Percentiles rank a stretch among this genome's conserved stretches.
Evolutionary conservation across 2,113 vertebrate species (phyloP).

Genomic region (Charina bottae): DNA sequence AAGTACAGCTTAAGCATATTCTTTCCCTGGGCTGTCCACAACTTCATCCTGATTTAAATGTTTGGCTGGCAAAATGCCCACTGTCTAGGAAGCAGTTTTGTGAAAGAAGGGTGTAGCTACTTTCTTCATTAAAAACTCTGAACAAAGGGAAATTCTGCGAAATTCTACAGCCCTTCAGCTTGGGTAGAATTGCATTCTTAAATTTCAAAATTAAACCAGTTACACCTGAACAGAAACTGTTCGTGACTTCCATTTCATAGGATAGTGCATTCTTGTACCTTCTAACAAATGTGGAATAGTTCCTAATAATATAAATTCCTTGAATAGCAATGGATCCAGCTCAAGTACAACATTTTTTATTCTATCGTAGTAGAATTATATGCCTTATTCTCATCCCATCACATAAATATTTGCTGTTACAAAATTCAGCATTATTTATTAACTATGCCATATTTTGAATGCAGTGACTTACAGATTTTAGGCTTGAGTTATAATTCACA

Average conservation of each 20-base stretch:
- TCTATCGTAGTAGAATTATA: background rate
- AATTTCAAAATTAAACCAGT: background rate
- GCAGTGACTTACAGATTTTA: too few species aligned
- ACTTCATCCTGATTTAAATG: background rate
- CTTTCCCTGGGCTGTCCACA: background rate
- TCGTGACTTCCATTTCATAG: background rate
- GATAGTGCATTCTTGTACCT: background rate
- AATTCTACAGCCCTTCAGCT: background rate
- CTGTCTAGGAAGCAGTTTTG: background rate
- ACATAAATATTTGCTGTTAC: background rate
- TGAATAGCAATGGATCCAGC: background rate
- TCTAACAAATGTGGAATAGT: background rate
- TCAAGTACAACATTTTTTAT: background rate
- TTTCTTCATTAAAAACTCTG: background rate
- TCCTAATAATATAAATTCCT: background rate
- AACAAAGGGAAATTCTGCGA: background rate
- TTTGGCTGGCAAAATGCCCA: background rate
- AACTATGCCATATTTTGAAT: too few species aligned
- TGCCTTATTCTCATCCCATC: background rate
- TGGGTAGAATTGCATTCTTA: background rate
- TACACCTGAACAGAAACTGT: background rate
- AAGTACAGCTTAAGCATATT: background rate
- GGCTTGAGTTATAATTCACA: too few species aligned
- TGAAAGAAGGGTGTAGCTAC: background rate
- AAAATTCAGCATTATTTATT: too few species aligned